Base-by-base conservation (phyloP, 2,888 invertebrate species). In the Dione juno region DNA sequence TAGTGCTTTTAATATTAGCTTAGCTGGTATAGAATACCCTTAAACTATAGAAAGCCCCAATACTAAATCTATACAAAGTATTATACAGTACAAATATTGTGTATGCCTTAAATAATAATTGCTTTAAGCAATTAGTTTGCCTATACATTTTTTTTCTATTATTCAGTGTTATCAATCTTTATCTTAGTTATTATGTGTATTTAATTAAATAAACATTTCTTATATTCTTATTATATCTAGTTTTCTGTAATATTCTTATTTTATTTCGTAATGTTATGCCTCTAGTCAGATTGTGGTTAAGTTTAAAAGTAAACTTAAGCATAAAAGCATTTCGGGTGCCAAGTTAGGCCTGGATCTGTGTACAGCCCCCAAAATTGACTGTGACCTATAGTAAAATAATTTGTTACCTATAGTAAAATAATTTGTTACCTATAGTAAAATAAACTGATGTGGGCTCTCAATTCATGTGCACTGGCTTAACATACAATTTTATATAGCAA, bases 11-110 rank as follows among this genome's bases (percentile, higher is more conserved):
- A n/a, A 45, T 61, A 28, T 61, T 61, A 28, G 6, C 37, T 37
- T 57, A 40, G 28, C 11, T 28, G 28, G 50, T 50, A 64, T 64
- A 48, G 52, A 45, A 67, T 72, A 64, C 65, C 67, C 65, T 43
- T 35, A 54, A 48, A 37, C 28, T 41, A 43, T 64, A 50, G 65
- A 43, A 66, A 52, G 71, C 71, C 73, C 69, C 69, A 71, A 66
- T 73, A 58, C 52, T 35, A 21, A 43, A 19, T 21, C 48, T 50
- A 65, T 53, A 52, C 58, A 57, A 66, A 72, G 69, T 71, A 58
- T 71, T 61, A 66, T 48, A 45, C 40, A 66, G 73, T 73, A 73
- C 68, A 71, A 73, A 71, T 19, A 28, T 40, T 14, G 28, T 63
- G 9, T 21, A 45, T 59, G 43, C 45, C 57, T 48, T 54, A 69